phyloP scores from a whole-genome alignment of 1,140 invertebrate species.

The Drosophila malerkotliana region DNA sequence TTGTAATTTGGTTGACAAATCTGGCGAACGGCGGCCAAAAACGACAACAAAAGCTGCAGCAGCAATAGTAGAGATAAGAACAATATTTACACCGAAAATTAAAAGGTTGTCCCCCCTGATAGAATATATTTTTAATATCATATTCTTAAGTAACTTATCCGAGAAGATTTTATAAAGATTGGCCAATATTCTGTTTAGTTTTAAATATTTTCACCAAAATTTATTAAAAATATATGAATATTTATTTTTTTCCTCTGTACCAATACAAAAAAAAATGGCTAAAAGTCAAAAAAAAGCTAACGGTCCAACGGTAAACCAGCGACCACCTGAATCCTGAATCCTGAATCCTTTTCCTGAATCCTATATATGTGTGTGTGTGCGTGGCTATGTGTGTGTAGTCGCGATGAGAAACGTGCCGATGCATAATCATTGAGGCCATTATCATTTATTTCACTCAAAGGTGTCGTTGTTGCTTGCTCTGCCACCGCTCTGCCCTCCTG shows the following conservation, averaged over 20 bases:
- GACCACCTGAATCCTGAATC: conserved; percentile 14
- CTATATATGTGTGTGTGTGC: conserved; percentile 7
- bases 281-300: conserved; percentile 54
- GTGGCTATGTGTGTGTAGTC: conserved; percentile 41
- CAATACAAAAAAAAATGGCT: conserved; percentile 34
- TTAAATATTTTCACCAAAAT: too few relatives aligned
- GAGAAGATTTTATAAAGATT: too few relatives aligned
- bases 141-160: too few relatives aligned
- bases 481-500: neutral
- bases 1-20: conserved; percentile 79
- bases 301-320: conserved; percentile 36
- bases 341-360: conserved; percentile 19
- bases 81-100: conserved; percentile 6
- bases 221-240: neutral
- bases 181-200: too few relatives aligned
- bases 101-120: neutral
- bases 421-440: conserved; percentile 80
- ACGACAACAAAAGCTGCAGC: conserved; percentile 53
- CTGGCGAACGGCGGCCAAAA: conserved; percentile 60
- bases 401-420: conserved; percentile 81
- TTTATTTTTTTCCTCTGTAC: conserved; percentile 12
- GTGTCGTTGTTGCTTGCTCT: conserved; percentile 54
- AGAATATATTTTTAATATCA: too few relatives aligned
- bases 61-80: conserved; percentile 25
- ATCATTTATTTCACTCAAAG: conserved; percentile 82